Conservation (phyloP, 1,140 invertebrate genomes). For the Drosophila pectinifera region DNA sequence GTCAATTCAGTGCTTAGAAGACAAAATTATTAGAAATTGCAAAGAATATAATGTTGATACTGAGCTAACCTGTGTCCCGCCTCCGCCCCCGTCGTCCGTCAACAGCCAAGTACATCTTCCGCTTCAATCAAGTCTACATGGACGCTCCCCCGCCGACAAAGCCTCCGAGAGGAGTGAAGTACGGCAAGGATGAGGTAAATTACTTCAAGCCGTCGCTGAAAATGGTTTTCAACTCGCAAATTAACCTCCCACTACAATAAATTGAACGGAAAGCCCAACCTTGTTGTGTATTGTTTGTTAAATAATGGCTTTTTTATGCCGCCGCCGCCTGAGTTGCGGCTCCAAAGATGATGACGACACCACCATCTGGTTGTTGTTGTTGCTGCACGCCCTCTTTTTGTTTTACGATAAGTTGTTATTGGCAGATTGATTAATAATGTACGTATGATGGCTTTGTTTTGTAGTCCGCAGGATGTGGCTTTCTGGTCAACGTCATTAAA, state of each 20-base stretch:
- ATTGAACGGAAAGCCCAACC: background rate
- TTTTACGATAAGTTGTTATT: constrained; percentile 30
- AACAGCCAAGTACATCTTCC: constrained; percentile 16
- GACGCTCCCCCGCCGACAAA: constrained; percentile 88
- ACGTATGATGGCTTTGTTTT: constrained; percentile 9
- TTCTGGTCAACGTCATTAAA: constrained; percentile 96
- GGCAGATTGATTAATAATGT: constrained; percentile 23
- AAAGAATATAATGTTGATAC: constrained; percentile 30
- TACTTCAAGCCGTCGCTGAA: constrained; percentile 26
- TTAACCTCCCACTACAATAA: constrained; percentile 14
- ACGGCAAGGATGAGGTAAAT: constrained; percentile 92
- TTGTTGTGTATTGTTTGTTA: constrained; percentile 10
- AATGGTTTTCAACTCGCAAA: constrained; percentile 19
- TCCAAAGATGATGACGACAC: constrained; percentile 63
- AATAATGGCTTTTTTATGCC: background rate
- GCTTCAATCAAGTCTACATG: constrained; percentile 57
- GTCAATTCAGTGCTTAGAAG: constrained; percentile 12
- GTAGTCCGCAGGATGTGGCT: constrained; percentile 73
- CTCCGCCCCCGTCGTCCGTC: constrained; percentile 13
- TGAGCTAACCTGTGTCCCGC: constrained; percentile 30
- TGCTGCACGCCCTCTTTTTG: constrained; percentile 63
- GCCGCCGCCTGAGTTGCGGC: constrained; percentile 1
- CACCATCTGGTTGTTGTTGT: constrained; percentile 37
- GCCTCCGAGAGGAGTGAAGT: constrained; percentile 92
- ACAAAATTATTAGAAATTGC: constrained; percentile 23